phyloP scores from a whole-genome alignment of 2,797 vertebrate species.

The Galagoides demidoff region DNA sequence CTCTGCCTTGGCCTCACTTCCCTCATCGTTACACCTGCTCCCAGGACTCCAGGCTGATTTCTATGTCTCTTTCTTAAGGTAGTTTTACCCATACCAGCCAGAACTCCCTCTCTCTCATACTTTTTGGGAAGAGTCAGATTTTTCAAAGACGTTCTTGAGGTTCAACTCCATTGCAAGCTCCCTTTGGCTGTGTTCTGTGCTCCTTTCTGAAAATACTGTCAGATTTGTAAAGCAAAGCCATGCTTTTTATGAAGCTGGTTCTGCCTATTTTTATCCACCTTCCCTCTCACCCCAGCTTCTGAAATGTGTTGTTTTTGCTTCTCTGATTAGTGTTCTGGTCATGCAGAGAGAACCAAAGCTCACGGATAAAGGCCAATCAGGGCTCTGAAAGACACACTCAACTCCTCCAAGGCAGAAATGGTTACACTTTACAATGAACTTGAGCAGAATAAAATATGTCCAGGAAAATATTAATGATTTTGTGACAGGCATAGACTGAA shows the following conservation, averaged over 20 bases:
- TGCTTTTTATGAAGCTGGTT: slow-evolving; percentile 56
- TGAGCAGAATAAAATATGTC: slow-evolving; percentile 42
- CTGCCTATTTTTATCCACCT: slow-evolving; percentile 71
- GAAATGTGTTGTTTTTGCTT: slow-evolving; percentile 40
- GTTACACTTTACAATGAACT: slow-evolving; percentile 7
- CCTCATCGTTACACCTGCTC: background rate
- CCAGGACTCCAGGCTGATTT: background rate
- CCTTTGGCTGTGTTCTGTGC: slow-evolving; percentile 25
- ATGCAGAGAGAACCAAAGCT: slow-evolving; percentile 56
- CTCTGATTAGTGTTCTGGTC: slow-evolving; percentile 68
- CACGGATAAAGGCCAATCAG: slow-evolving; percentile 49
- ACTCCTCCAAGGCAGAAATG: slow-evolving; percentile 40
- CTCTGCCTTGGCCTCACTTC: background rate
- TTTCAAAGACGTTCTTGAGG: slow-evolving; percentile 65
- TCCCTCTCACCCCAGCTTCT: slow-evolving; percentile 10
- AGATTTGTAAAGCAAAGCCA: slow-evolving; percentile 53
- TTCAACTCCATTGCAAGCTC: slow-evolving; percentile 50
- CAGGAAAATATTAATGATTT: slow-evolving; percentile 46
- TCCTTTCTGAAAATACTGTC: slow-evolving; percentile 54
- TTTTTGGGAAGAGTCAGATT: slow-evolving; percentile 35
- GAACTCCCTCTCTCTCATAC: background rate
- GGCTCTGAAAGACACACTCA: slow-evolving; percentile 58
- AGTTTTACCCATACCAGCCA: background rate
- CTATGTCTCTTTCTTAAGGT: background rate
- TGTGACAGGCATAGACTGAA: slow-evolving; percentile 30